Evolutionary conservation across 2,888 invertebrate genomes (phyloP).

Genomic region (Sialis lutaria): DNA sequence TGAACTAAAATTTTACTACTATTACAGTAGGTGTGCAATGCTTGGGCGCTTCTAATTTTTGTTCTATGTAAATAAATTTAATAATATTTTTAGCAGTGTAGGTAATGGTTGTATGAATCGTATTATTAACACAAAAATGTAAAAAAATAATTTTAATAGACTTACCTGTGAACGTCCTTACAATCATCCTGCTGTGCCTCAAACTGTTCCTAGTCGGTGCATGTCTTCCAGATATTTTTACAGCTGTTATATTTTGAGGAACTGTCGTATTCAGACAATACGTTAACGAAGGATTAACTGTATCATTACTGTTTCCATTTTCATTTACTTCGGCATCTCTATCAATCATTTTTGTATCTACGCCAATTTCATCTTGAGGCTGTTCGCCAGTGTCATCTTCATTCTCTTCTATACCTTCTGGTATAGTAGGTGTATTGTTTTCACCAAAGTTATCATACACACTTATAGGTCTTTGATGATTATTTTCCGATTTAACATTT

Average conservation of each 20-base stretch:
- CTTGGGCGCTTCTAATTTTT: too few species aligned
- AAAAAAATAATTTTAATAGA: too few species aligned
- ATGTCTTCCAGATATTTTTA: conserved; percentile 43
- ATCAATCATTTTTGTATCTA: not conserved
- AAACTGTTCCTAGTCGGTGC: conserved; percentile 50
- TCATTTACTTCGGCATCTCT: conserved; percentile 8
- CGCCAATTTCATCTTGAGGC: not conserved
- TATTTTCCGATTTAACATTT: not conserved
- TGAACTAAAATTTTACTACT: too few species aligned
- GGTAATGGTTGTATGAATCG: too few species aligned
- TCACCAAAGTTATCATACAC: conserved; percentile 25
- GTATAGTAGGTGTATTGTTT: not conserved
- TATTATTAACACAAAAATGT: too few species aligned
- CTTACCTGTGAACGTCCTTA: conserved; percentile 37
- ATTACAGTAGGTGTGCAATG: too few species aligned
- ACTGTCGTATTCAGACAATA: conserved; percentile 42
- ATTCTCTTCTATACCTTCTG: not conserved
- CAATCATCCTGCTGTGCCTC: conserved; percentile 52
- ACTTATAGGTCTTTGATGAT: conserved; percentile 21
- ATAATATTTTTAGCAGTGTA: too few species aligned
- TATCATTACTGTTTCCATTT: conserved; percentile 8
- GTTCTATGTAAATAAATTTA: too few species aligned
- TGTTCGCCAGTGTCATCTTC: not conserved
- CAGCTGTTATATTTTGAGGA: conserved; percentile 45
- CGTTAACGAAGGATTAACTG: conserved; percentile 30